Evolutionary conservation across 2,113 vertebrate genomes (phyloP), one percentile per base, ranked within the genome.

Genomic region (Malaclemys terrapin): DNA sequence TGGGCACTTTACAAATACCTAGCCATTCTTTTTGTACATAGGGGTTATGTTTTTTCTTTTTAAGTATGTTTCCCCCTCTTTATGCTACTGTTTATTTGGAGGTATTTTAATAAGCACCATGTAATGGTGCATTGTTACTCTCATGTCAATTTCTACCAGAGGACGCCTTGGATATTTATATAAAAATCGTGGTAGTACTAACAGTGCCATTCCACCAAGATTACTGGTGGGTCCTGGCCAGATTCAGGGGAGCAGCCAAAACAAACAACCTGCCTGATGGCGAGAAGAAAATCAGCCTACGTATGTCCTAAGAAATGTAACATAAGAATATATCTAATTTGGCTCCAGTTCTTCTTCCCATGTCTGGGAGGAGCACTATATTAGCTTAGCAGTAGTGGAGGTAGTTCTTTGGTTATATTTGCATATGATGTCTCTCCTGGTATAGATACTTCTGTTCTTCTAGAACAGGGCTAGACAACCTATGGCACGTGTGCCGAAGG

Each of bases 181-280:
- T 76, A 27, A 82, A 65, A 78, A 59, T 4, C 52, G 1, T 49
- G 88, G 78, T 80, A 38, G 79, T 85, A 78, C 82, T 83, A 84
- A 62, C 82, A 88, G 87, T 69, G 89, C 88, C 91, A 56, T 90
- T 93, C 80, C 89, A 94, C 88, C 19, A 80, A 5, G 85, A 76
- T 94, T 95, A 13, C 90, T 72, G 25, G 10, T 91, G 91, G 89
- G 89, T 9, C n/a, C 65, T 47, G 35, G 83, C 95, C 84, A 91
- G 84, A 56, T 20, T 85, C 96, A 93, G 53, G 54, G 94, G 80
- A 94, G 62, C 79, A 86, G 90, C 93, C 94, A 96, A 86, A 93
- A 88, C 75, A 79, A 80, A 22, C 72, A 87, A 62, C 78, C 50
- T 57, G 57, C 45, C 56, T 93, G 95, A 90, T 88, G 57, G 57